These are phyloP conservation scores for Pseudorhombus dupliciocellatus DNA, from an alignment of 2,113 vertebrate genomes.

Conservation along the genomic window DNA sequence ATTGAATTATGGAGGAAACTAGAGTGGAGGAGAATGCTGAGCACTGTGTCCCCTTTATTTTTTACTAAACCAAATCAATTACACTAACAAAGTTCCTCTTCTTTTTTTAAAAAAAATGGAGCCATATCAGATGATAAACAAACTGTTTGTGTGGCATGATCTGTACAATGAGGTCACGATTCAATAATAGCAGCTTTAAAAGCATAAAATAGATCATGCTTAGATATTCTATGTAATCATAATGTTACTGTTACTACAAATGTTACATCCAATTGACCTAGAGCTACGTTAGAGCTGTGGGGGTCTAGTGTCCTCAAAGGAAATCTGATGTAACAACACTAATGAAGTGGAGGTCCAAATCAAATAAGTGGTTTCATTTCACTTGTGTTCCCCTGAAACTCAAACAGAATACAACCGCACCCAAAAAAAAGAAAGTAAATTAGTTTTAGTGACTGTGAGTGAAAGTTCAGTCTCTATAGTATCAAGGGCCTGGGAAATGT, in stretches of 20 bases:
- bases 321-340: conserved; percentile 41
- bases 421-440: background rate
- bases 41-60: conserved; percentile 11
- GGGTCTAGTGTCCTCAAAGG: conserved; percentile 26
- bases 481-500: background rate
- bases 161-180: background rate
- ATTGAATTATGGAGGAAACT: conserved; percentile 69
- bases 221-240: too few relatives aligned
- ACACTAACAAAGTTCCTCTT: conserved; percentile 3
- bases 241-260: too few relatives aligned
- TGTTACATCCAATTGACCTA: too few relatives aligned
- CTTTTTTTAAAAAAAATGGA: conserved; percentile 28
- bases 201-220: background rate
- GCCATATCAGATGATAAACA: background rate
- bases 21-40: conserved; percentile 38
- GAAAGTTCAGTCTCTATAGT: background rate
- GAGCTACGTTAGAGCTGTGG: conserved; percentile 28
- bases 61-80: conserved; percentile 39
- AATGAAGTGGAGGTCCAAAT: conserved; percentile 30
- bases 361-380: conserved; percentile 9
- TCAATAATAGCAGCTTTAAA: conserved; percentile 19
- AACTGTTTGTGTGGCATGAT: background rate
- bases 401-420: background rate
- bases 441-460: background rate
- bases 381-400: background rate